Percentiles rank a stretch among this genome's conserved stretches.
Evolutionary conservation across 2,797 vertebrate species (phyloP).

Genomic region (Percopsis omiscomaycus): DNA sequence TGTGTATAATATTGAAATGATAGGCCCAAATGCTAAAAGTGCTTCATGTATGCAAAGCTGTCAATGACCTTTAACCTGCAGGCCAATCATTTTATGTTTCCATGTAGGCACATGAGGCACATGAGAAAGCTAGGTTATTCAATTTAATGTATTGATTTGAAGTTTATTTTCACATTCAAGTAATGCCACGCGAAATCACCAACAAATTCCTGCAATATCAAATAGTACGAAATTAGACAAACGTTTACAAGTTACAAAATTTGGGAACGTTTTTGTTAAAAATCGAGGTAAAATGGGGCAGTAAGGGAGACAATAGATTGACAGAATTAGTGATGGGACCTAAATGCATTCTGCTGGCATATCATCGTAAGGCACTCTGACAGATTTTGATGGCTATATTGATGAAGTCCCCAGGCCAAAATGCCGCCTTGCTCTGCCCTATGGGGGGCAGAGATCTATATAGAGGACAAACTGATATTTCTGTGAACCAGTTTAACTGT

Average conservation of each 20-base stretch:
- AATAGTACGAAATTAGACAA: neutral
- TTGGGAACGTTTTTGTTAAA: too few relatives aligned
- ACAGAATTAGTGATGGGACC: neutral
- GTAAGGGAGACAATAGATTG: neutral
- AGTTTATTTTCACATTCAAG: too few relatives aligned
- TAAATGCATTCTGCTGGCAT: neutral
- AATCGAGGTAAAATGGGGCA: too few relatives aligned
- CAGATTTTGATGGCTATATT: constrained; percentile 12
- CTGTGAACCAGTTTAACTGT: constrained; percentile 3
- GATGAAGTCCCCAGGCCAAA: constrained; percentile 3
- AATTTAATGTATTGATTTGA: neutral
- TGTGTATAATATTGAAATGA: neutral
- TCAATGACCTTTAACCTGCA: too few relatives aligned
- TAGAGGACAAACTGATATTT: constrained; percentile 13
- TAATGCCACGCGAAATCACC: neutral
- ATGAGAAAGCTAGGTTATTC: neutral
- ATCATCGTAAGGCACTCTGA: neutral
- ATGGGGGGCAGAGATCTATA: constrained; percentile 1
- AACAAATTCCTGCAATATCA: too few relatives aligned
- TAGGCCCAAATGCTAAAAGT: too few relatives aligned
- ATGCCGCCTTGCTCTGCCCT: neutral
- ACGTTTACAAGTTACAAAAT: constrained; percentile 3
- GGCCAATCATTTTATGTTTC: neutral
- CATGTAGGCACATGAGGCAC: neutral
- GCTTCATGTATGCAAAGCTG: too few relatives aligned